Evolutionary conservation across 2,888 invertebrate species (phyloP).

Genomic region (Rhingia campestris): DNA sequence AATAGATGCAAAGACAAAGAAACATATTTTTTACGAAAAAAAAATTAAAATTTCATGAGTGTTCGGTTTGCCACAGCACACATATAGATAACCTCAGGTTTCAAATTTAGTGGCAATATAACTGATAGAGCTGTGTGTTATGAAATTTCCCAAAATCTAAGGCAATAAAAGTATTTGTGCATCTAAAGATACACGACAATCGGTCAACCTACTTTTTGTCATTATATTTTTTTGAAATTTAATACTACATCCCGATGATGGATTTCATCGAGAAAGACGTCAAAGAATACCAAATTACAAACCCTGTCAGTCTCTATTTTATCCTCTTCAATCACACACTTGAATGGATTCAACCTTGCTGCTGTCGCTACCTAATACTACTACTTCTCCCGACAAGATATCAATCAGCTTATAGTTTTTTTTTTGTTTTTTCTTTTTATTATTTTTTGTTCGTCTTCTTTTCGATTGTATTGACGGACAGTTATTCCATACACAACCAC

Average conservation of each 20-base stretch:
- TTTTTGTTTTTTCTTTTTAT: slow-evolving; percentile 1
- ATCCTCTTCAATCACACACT: slow-evolving; percentile 46
- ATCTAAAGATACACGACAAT: not conserved
- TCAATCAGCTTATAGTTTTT: slow-evolving; percentile 55
- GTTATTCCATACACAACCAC: slow-evolving; percentile 58
- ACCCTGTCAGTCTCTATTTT: slow-evolving; percentile 8
- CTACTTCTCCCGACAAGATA: slow-evolving; percentile 56
- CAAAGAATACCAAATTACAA: slow-evolving; percentile 53
- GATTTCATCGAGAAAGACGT: slow-evolving; percentile 25
- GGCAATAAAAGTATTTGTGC: too few relatives aligned
- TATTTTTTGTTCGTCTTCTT: slow-evolving; percentile 19
- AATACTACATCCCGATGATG: slow-evolving; percentile 30
- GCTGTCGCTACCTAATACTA: slow-evolving; percentile 21
- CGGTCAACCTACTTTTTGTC: not conserved
- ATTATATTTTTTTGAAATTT: slow-evolving; percentile 8
- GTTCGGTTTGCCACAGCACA: too few relatives aligned
- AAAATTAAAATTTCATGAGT: too few relatives aligned
- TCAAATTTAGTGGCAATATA: too few relatives aligned
- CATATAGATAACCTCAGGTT: too few relatives aligned
- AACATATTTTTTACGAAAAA: too few relatives aligned
- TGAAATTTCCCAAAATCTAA: too few relatives aligned
- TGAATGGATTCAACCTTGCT: slow-evolving; percentile 45
- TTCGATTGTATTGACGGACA: slow-evolving; percentile 65
- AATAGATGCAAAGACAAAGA: too few relatives aligned
- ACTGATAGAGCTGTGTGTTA: too few relatives aligned